These are phyloP conservation scores for Chaetorhynchus papuensis DNA, from an alignment of 2,113 vertebrate genomes.

Conservation along the genomic window DNA sequence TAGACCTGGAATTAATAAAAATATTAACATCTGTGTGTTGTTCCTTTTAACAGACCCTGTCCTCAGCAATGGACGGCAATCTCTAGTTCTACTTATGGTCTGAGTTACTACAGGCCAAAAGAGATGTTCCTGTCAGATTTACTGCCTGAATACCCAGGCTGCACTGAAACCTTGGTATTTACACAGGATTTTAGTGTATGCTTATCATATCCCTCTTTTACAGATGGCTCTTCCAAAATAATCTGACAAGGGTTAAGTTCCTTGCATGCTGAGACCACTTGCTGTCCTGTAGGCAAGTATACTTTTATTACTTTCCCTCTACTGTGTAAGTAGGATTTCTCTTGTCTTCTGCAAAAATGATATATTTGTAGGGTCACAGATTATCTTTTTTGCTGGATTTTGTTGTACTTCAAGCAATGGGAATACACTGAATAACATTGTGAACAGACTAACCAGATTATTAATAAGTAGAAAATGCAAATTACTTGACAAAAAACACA, in stretches of 20 bases:
- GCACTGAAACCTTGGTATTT: background rate
- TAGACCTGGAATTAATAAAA: background rate
- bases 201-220: background rate
- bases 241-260: conserved; percentile 15
- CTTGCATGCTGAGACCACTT: conserved; percentile 16
- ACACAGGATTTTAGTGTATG: background rate
- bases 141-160: background rate
- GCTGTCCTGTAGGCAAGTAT: background rate
- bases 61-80: background rate
- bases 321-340: background rate
- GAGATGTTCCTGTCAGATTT: background rate
- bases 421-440: background rate
- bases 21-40: fast-evolving
- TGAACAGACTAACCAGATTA: background rate
- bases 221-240: background rate
- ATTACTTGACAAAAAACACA: background rate
- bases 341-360: background rate
- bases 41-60: background rate
- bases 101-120: background rate
- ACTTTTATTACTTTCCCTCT: background rate
- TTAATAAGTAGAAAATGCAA: background rate
- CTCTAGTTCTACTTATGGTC: background rate
- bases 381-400: background rate
- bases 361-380: background rate
- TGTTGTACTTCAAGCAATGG: background rate